These are phyloP conservation scores for Phengaris alcon DNA, from an alignment of 2,888 invertebrate species.

Conservation along the genomic window DNA sequence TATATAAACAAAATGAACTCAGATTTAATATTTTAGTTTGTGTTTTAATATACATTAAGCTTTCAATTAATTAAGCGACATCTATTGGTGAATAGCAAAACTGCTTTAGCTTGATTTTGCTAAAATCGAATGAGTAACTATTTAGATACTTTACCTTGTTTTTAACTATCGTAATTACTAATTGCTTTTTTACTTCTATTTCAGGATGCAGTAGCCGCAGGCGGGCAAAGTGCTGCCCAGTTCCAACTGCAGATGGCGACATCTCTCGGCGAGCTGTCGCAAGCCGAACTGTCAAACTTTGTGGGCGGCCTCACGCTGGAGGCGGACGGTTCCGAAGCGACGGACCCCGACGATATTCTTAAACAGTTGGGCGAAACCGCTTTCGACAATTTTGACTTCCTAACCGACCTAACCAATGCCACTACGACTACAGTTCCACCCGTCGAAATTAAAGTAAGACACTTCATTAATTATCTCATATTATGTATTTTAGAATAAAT, in stretches of 20 bases:
- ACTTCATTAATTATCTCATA: too few species aligned
- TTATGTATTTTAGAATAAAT: too few species aligned
- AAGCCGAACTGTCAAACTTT: conserved; percentile 84
- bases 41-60: neutral
- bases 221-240: conserved; percentile 75
- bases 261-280: conserved; percentile 83
- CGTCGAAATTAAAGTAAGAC: conserved; percentile 83
- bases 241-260: conserved; percentile 71
- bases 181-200: conserved; percentile 44
- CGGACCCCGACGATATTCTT: conserved; percentile 88
- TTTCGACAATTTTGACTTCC: conserved; percentile 90
- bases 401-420: conserved; percentile 86
- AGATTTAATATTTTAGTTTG: neutral
- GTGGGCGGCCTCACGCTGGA: conserved; percentile 81
- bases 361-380: conserved; percentile 90
- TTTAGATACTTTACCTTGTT: neutral
- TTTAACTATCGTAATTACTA: neutral
- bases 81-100: conserved; percentile 35
- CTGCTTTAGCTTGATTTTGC: too few species aligned
- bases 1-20: too few species aligned
- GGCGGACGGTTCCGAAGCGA: conserved; percentile 60
- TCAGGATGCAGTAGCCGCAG: conserved; percentile 82
- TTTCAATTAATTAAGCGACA: conserved; percentile 31
- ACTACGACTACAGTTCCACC: conserved; percentile 80
- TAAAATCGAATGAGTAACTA: neutral